Evolutionary conservation across 2,888 invertebrate genomes (phyloP), one percentile per base, ranked within the genome.

Genomic region (Drosophila algonquin): DNA sequence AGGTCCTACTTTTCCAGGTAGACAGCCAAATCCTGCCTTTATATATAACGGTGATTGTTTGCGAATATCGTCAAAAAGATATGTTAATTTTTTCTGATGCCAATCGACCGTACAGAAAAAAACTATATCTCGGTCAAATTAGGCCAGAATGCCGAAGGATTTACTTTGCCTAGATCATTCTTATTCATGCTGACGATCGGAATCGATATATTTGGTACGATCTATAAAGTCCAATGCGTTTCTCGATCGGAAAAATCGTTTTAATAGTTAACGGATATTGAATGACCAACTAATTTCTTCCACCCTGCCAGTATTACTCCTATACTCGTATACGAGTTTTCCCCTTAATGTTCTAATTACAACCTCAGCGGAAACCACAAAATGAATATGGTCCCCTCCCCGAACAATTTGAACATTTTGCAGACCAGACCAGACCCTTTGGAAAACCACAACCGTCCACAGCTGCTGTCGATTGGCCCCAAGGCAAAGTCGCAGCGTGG

Each of bases 391-490:
- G 53, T 69, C 45, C 21, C 51, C 14, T 73, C 45, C 21, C 24
- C 51, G 10, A 14, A 16, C 30, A 51, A 16, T 12, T 51, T 44
- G 40, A 45, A 24, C 14, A 21, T 9, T 55, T 53, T n/a, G 40
- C 50, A 35, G 27, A 12, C 50, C 57, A 35, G 27, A 12, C 50
- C 57, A 18, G 18, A 12, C 54, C 58, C 40, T 67, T 68, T 67
- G 55, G 50, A 21, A 62, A 63, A 65, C 68, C 74, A 56, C 82
- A 78, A 73, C 61, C 70, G 69, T 73, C 62, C 70, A 68, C 83
- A 85, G 82, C 82, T 85, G 85, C 70, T 87, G 72, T 57, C 65
- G 70, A 64, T 63, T 58, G 75, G 81, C 77, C 79, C 71, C 64
- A 67, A 67, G 84, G 82, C 84, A 45, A 59, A 46, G 46, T 56